A percentile compares a stretch with the other conserved stretches of the same genome.
Conservation (phyloP, 2,113 vertebrate genomes). For the Puffinus mauretanicus region DNA sequence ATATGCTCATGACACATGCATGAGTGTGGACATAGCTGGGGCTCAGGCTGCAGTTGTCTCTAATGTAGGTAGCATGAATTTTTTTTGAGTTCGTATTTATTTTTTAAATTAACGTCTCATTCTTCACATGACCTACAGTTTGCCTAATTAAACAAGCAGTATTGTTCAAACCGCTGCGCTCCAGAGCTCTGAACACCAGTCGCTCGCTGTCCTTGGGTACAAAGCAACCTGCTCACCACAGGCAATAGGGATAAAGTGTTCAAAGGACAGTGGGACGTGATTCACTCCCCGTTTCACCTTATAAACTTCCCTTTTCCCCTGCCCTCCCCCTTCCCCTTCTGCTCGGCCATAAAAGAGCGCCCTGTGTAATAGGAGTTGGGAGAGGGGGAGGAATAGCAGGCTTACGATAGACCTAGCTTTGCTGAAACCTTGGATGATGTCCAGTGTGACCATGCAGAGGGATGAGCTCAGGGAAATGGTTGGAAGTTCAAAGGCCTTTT, state of each 20-base stretch:
- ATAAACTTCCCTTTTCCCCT: neutral
- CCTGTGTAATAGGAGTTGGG: conserved; percentile 55
- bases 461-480: conserved; percentile 47
- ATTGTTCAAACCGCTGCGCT: neutral
- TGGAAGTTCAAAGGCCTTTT: conserved; percentile 65
- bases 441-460: conserved; percentile 51
- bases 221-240: conserved; percentile 5
- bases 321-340: neutral
- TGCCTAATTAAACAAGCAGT: neutral
- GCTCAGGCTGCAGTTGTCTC: neutral
- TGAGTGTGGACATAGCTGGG: neutral
- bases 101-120: neutral
- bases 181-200: neutral
- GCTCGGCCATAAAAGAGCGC: neutral
- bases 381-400: conserved; percentile 37
- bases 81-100: neutral
- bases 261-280: conserved; percentile 27
- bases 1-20: neutral
- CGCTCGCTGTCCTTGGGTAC: neutral
- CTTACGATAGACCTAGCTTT: conserved; percentile 21
- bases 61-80: neutral
- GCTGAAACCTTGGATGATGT: conserved; percentile 46
- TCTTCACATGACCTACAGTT: neutral
- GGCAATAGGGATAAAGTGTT: neutral
- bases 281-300: conserved; percentile 39